phyloP scores from a whole-genome alignment of 2,113 vertebrate species.

The Hippolais icterina region DNA sequence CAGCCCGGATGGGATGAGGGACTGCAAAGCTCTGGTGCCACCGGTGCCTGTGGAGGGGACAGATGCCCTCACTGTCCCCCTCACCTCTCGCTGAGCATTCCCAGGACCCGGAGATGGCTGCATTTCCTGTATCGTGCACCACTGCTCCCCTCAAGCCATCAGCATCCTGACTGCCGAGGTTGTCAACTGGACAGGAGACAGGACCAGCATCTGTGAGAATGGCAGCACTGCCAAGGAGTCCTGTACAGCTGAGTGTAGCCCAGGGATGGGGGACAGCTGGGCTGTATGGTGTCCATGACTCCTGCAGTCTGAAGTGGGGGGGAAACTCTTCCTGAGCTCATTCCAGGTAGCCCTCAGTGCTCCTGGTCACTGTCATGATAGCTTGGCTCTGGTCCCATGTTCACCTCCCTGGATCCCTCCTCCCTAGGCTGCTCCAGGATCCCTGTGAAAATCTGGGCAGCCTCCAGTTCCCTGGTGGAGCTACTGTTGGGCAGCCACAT shows the following conservation, averaged over 20 bases:
- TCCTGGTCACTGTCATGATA: fast-evolving
- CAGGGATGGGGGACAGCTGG: background rate
- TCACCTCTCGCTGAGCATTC: background rate
- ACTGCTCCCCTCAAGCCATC: background rate
- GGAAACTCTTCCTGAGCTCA: background rate
- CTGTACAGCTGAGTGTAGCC: background rate
- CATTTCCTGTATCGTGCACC: fast-evolving
- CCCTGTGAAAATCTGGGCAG: background rate
- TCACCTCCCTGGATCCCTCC: background rate
- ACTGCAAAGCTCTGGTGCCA: background rate
- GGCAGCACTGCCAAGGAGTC: background rate
- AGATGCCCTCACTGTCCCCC: fast-evolving
- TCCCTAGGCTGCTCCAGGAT: fast-evolving
- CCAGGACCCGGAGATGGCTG: fast-evolving
- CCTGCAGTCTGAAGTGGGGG: background rate
- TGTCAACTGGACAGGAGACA: background rate
- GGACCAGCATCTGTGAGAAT: background rate
- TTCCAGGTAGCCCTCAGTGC: background rate
- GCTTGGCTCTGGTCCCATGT: background rate
- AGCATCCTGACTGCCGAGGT: background rate
- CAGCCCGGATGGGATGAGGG: background rate
- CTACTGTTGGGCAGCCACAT: background rate
- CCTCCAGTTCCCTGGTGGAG: background rate
- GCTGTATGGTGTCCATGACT: fast-evolving
- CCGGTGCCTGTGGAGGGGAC: background rate